Conservation (phyloP, 2,888 invertebrate genomes). For the Erebia palarica region DNA sequence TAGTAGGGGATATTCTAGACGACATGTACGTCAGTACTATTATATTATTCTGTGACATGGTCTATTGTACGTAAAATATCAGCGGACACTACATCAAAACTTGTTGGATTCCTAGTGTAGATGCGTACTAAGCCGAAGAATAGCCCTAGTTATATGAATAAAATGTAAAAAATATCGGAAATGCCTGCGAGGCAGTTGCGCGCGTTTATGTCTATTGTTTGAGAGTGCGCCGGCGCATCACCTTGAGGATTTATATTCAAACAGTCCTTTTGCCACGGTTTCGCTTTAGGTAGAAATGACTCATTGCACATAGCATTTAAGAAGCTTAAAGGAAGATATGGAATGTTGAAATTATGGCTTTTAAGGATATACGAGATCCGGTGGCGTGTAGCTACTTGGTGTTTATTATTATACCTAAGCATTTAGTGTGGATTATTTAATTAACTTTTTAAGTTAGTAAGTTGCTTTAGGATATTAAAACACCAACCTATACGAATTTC, state of each 20-base stretch:
- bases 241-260: conserved; percentile 29
- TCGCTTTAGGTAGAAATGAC: conserved; percentile 13
- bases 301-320: conserved; percentile 11
- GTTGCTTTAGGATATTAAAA: no score
- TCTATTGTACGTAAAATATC: no score
- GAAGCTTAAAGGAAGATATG: not conserved
- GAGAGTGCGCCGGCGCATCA: conserved; percentile 59
- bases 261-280: conserved; percentile 20
- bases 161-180: conserved; percentile 31
- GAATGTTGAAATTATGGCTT: not conserved
- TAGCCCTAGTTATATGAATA: conserved; percentile 26
- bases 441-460: no score
- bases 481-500: not conserved
- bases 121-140: not conserved
- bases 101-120: no score
- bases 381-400: not conserved
- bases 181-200: conserved; percentile 43
- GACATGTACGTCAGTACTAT: no score
- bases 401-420: no score
- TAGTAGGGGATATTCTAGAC: no score
- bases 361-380: not conserved
- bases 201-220: conserved; percentile 75
- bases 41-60: no score
- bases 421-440: no score
- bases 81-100: no score